Conservation (phyloP, 2,113 vertebrate species). For the Poeciliopsis retropinna region DNA sequence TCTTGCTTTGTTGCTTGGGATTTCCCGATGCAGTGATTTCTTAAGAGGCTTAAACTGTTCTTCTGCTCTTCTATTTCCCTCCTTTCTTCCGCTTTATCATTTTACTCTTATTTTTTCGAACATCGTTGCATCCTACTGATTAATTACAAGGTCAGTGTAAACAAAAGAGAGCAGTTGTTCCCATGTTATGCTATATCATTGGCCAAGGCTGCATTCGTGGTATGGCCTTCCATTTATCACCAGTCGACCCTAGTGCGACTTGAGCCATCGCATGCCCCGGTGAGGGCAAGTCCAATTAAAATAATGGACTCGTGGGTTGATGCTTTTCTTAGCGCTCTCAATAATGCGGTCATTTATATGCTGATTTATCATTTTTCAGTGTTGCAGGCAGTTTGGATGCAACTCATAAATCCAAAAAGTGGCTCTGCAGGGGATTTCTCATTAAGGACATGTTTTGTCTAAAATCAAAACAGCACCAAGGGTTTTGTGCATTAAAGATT, state of each 20-base stretch:
- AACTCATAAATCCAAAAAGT: constrained; percentile 64
- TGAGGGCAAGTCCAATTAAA: constrained; percentile 77
- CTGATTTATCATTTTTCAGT: constrained; percentile 73
- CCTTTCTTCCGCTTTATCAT: constrained; percentile 27
- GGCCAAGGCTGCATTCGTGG: constrained; percentile 65
- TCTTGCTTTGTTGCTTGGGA: constrained; percentile 45
- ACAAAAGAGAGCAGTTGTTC: constrained; percentile 77
- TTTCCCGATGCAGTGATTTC: constrained; percentile 33
- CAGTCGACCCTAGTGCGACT: constrained; percentile 44
- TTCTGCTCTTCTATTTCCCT: neutral
- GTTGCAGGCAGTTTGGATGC: constrained; percentile 51
- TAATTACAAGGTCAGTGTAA: constrained; percentile 80
- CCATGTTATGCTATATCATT: constrained; percentile 64
- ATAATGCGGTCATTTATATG: constrained; percentile 77
- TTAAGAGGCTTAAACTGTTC: constrained; percentile 45
- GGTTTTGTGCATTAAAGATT: constrained; percentile 66
- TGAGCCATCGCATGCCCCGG: constrained; percentile 45
- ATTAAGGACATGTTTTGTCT: constrained; percentile 67
- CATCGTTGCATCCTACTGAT: constrained; percentile 60
- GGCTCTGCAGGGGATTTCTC: constrained; percentile 55
- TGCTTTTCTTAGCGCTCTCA: constrained; percentile 70
- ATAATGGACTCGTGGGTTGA: constrained; percentile 76
- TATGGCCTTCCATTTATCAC: constrained; percentile 76
- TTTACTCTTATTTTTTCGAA: constrained; percentile 52
- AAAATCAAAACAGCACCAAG: constrained; percentile 66